Evolutionary conservation across 2,888 invertebrate species (phyloP).

Genomic region (Phymatocera aterrima): DNA sequence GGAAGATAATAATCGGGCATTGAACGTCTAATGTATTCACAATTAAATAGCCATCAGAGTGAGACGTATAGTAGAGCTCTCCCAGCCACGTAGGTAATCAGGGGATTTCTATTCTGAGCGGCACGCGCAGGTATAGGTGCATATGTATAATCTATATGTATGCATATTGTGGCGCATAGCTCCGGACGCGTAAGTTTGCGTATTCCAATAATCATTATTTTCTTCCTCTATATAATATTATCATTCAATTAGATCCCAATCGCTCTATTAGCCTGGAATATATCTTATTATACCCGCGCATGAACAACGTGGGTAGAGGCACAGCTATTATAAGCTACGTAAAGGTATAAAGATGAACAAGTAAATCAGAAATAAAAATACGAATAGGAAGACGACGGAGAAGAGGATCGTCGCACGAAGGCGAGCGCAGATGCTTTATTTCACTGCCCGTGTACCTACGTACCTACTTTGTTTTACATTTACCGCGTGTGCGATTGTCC

Average conservation of each 20-base stretch:
- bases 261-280: slow-evolving; percentile 24
- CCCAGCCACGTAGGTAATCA: slow-evolving; percentile 11
- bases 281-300: too few relatives aligned
- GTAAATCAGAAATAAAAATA: too few relatives aligned
- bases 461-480: slow-evolving; percentile 16
- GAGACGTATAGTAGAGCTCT: slow-evolving; percentile 21
- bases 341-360: too few relatives aligned
- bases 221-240: neutral
- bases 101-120: slow-evolving; percentile 38
- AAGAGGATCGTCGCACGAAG: neutral
- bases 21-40: slow-evolving; percentile 44
- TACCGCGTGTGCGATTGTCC: neutral
- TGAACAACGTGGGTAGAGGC: too few relatives aligned
- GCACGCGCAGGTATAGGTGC: slow-evolving; percentile 1
- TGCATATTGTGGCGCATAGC: neutral
- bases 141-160: too few relatives aligned
- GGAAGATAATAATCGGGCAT: slow-evolving; percentile 16
- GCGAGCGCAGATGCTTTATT: too few relatives aligned
- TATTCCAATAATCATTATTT: slow-evolving; percentile 32
- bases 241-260: slow-evolving; percentile 31
- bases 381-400: too few relatives aligned
- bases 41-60: slow-evolving; percentile 48
- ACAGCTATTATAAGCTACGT: too few relatives aligned
- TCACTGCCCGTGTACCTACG: too few relatives aligned
- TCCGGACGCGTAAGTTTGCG: slow-evolving; percentile 3